These are phyloP conservation scores for Bolinopsis microptera DNA, from an alignment of 37 sponge, comb jelly and placozoan species.

Conservation along the genomic window DNA sequence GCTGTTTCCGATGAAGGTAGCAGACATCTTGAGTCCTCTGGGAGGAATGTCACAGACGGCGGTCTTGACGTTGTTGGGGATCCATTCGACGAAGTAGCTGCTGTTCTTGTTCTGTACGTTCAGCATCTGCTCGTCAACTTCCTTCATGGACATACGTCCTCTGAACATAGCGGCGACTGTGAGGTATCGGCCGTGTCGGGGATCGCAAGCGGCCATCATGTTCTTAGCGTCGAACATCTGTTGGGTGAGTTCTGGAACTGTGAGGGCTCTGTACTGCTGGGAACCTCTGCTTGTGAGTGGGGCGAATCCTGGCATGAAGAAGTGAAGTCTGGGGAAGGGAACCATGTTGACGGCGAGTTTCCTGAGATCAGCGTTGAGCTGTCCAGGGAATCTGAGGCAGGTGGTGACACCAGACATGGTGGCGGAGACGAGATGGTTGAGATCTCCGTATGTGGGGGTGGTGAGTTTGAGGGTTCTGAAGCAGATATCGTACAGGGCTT, in stretches of 20 bases:
- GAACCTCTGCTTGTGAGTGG: conserved; percentile 99
- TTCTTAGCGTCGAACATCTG: conserved; percentile 99
- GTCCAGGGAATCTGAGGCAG: conserved; percentile 95
- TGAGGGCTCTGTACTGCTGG: conserved; percentile 99
- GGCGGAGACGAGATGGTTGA: conserved; percentile 96
- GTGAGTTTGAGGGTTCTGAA: conserved; percentile 99
- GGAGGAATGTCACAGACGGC: no score
- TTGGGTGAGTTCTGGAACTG: conserved; percentile 98
- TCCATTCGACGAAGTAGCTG: no score
- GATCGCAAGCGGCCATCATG: conserved; percentile 99
- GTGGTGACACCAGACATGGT: conserved; percentile 98
- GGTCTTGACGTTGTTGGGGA: no score
- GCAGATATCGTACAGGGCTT: conserved; percentile 99
- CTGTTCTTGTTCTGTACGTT: no score
- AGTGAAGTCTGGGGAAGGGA: conserved; percentile 99
- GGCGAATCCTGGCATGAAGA: conserved; percentile 99
- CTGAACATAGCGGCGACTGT: no score
- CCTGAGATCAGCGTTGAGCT: conserved; percentile 97
- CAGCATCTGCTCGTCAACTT: no score
- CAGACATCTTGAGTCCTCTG: no score
- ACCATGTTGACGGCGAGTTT: conserved; percentile 98
- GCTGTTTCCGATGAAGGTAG: no score
- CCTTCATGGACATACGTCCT: no score
- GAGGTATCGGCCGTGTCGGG: conserved; percentile 98
- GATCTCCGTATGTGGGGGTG: conserved; percentile 98